Evolutionary conservation across 2,888 invertebrate species (phyloP), one percentile per base, ranked within the genome.

Genomic region (Abrostola tripartita): DNA sequence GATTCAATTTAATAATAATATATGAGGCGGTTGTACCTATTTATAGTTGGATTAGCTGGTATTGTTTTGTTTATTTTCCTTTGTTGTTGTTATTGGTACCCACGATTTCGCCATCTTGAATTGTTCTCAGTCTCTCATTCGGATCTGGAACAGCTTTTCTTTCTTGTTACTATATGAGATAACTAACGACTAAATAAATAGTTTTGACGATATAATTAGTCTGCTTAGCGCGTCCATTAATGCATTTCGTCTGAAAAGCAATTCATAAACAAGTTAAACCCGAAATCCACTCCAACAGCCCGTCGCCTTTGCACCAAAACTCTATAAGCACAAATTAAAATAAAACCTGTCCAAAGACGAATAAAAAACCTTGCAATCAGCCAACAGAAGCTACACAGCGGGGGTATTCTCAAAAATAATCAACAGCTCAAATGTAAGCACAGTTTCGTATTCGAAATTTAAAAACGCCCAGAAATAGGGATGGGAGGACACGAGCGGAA

Each of bases 401-500:
- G 92, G 90, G 81, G 81, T 81, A 81, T 85, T 83, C 84, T 89
- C 92, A 90, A 91, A 91, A 92, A 92, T 93, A 93, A 93, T 92
- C 90, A 92, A 91, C 89, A 75, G 81, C 77, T 83, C 85, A 85
- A 88, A 88, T 87, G 90, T 91, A 91, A 92, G 90, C 89, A 70
- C 77, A 71, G 73, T 68, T 79, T 73, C 69, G 77, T 71, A 64
- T 78, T 78, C 75, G 81, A 85, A 85, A 84, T 85, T 86, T 84
- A 85, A 88, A 90, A 87, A 88, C 80, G 81, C 83, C 83, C 86
- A 86, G 85, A 84, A 86, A 87, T 87, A 83, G 85, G 86, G 85
- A 88, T 65, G 76, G 73, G 68, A 85, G 69, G 73, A 85, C 85
- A 87, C 83, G 83, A 80, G 80, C 87, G 89, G 88, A 89, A 88